Percentiles rank a stretch among this genome's conserved stretches.
Conservation (phyloP, 2,888 invertebrate species). For the Drosophila pullipes region DNA sequence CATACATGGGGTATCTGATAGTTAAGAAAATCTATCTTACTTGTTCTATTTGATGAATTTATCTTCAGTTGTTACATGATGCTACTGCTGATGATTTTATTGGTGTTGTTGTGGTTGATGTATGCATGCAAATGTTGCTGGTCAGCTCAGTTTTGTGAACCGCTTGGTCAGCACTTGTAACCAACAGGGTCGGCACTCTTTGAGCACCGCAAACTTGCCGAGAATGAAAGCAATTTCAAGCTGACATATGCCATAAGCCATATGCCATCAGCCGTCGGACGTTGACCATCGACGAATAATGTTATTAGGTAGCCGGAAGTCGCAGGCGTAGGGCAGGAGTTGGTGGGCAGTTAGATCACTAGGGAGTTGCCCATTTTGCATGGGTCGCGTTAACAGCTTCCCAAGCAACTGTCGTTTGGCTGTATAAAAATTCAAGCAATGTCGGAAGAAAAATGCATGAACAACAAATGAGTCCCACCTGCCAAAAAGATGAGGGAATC, state of each 20-base stretch:
- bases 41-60: slow-evolving; percentile 39
- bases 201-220: slow-evolving; percentile 48
- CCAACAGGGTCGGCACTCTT: slow-evolving; percentile 5
- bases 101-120: background rate
- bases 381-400: slow-evolving; percentile 64
- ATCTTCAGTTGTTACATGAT: slow-evolving; percentile 33
- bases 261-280: background rate
- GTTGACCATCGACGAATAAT: background rate
- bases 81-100: slow-evolving; percentile 14
- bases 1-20: background rate
- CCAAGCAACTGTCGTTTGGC: slow-evolving; percentile 44
- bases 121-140: slow-evolving; percentile 48
- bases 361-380: slow-evolving; percentile 59
- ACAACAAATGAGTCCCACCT: slow-evolving; percentile 71
- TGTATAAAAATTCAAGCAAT: slow-evolving; percentile 64
- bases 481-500: background rate
- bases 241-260: slow-evolving; percentile 29
- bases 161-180: slow-evolving; percentile 35
- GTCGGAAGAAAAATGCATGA: slow-evolving; percentile 61
- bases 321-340: background rate
- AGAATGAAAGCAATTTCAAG: slow-evolving; percentile 63
- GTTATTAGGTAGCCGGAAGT: background rate
- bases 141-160: slow-evolving; percentile 34
- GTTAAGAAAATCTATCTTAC: background rate
- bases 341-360: slow-evolving; percentile 8